Evolutionary conservation across 2,113 vertebrate species (phyloP), one percentile per base, ranked within the genome.

Genomic region (Prunella fulvescens): DNA sequence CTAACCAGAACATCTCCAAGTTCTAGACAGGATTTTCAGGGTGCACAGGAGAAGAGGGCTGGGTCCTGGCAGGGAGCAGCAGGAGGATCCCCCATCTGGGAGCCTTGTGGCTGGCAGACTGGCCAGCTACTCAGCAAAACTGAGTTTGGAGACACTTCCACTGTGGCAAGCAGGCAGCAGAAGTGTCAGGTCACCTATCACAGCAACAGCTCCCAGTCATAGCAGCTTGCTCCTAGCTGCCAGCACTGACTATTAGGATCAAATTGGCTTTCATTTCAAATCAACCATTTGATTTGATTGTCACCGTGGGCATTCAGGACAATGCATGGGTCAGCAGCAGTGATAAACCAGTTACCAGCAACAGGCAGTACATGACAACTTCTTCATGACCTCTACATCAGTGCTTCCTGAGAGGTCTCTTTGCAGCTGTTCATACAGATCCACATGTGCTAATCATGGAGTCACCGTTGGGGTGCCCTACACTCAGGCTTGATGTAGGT

Each of bases 401-500:
- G 10, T 57, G 10, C n/a, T 57, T 67, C 60, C 65, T 58, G 66
- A 58, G 74, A 51, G 26, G 5, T 66, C 29, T 26, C 10, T 50
- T 51, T 74, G 64, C 40, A 74, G 24, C 12, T 92, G 42, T 69
- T 76, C 3, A 0, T 35, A 29, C 2, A 58, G 76, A 62, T 77
- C 19, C 51, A 35, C 1, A 1, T 3, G 2, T 56, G 14, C 23
- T 81, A 40, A 44, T 3, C 2, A 5, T n/a, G 50, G 39, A 56
- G 54, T 28, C 26, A 4, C 10, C 64, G 40, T 3, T 5, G 5
- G 37, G 9, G 11, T 44, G n/a, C 28, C 64, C 31, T 56, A 54
- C 20, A 23, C 12, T 33, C 3, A 3, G 26, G 33, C 26, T 35
- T 17, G n/a, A 28, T 0, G 0, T 11, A 35, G 40, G 76, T 58